Evolutionary conservation across 2,113 vertebrate genomes (phyloP).

Genomic region (Carettochelys insculpta): DNA sequence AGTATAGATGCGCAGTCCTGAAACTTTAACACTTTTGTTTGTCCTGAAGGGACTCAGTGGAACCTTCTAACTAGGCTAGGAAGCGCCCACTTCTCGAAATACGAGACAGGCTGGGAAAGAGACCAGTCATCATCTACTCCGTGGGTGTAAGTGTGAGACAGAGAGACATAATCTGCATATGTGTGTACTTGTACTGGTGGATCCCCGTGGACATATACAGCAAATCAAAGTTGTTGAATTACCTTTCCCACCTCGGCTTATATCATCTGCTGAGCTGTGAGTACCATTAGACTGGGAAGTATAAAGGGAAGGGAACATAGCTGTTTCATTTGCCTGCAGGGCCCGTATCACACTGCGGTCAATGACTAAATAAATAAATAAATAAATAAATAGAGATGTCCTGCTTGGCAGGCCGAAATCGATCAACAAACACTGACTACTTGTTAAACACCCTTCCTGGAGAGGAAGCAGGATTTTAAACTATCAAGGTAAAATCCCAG

Average conservation of each 20-base stretch:
- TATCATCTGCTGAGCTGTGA: neutral
- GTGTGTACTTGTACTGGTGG: neutral
- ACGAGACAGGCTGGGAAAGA: neutral
- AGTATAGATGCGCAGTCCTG: neutral
- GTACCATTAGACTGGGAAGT: neutral
- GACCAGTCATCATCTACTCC: neutral
- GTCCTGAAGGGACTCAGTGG: neutral
- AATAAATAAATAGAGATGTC: neutral
- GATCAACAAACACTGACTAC: neutral
- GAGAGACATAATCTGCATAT: neutral
- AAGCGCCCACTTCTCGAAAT: neutral
- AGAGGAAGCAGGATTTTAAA: neutral
- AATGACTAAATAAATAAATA: neutral
- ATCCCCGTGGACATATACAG: neutral
- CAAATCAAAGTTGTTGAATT: neutral
- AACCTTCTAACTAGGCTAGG: neutral
- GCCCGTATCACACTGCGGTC: neutral
- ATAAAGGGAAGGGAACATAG: neutral
- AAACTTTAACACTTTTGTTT: neutral
- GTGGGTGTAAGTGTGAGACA: neutral
- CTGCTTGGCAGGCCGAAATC: neutral
- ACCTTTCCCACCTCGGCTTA: too few relatives aligned
- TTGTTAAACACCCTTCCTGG: neutral
- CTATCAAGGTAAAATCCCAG: neutral
- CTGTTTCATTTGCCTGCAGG: neutral